These are phyloP conservation scores for Antheraea assamensis DNA, from an alignment of 2,888 invertebrate genomes.

Conservation along the genomic window DNA sequence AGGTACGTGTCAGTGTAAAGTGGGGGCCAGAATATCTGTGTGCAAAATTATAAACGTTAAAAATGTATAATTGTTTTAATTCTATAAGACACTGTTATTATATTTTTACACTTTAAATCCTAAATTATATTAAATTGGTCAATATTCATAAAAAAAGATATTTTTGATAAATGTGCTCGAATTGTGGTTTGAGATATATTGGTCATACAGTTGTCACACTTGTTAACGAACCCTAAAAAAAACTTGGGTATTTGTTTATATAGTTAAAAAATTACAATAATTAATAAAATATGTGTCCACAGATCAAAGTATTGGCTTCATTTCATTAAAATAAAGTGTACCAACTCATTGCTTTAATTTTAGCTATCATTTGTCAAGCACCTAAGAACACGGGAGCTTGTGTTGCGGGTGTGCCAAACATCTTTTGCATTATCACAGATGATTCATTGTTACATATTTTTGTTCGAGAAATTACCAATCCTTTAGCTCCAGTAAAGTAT, in stretches of 20 bases:
- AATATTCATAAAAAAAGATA: not conserved
- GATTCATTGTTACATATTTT: constrained; percentile 53
- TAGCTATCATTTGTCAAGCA: constrained; percentile 67
- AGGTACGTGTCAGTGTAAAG: not conserved
- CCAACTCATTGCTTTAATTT: constrained; percentile 63
- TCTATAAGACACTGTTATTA: not conserved
- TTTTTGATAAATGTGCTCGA: not conserved
- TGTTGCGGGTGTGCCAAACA: constrained; percentile 59
- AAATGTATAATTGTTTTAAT: not conserved
- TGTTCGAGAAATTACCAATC: constrained; percentile 41
- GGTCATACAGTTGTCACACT: not conserved
- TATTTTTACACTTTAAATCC: not conserved
- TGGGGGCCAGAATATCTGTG: not conserved
- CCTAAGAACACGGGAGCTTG: constrained; percentile 15
- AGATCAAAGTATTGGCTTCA: constrained; percentile 29
- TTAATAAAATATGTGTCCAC: not conserved
- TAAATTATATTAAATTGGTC: not conserved
- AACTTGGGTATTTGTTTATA: not conserved
- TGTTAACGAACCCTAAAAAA: not conserved
- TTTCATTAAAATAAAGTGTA: constrained; percentile 37
- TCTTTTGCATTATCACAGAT: constrained; percentile 61
- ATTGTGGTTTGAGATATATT: too few relatives aligned
- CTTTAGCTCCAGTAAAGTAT: constrained; percentile 29
- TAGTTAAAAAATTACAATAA: not conserved
- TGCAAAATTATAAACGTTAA: not conserved